Evolutionary conservation across 2,888 invertebrate species (phyloP).

Genomic region (Coremacera marginata): DNA sequence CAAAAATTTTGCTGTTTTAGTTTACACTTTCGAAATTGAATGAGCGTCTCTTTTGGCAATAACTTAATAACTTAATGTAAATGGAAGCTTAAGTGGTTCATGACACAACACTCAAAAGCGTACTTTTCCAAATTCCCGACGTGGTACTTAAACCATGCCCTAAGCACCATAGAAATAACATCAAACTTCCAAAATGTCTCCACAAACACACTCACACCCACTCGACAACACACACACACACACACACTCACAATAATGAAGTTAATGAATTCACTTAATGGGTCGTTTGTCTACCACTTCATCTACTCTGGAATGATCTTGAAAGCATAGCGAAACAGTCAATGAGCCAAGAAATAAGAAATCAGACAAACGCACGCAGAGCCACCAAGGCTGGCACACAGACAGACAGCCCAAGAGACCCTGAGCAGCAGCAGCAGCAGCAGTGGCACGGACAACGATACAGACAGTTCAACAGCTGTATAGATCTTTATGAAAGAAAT

Average conservation of each 20-base stretch:
- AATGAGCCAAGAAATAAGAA: slow-evolving; percentile 44
- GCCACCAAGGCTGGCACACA: not conserved
- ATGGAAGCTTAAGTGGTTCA: slow-evolving; percentile 29
- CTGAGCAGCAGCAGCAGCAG: too few relatives aligned
- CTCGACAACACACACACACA: not conserved
- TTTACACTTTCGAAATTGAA: slow-evolving; percentile 1
- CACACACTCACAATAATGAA: not conserved
- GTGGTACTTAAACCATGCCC: not conserved
- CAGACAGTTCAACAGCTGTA: slow-evolving; percentile 21
- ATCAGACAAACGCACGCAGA: slow-evolving; percentile 37
- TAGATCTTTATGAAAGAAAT: not conserved
- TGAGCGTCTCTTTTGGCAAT: not conserved
- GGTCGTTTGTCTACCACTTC: slow-evolving; percentile 51
- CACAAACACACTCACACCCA: not conserved
- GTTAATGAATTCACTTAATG: slow-evolving; percentile 52
- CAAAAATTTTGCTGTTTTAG: not conserved
- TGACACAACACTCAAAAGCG: slow-evolving; percentile 25
- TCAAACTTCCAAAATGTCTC: not conserved
- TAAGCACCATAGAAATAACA: not conserved
- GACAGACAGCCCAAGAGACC: not conserved
- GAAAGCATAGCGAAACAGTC: slow-evolving; percentile 33
- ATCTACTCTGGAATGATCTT: slow-evolving; percentile 39
- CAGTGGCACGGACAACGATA: not conserved
- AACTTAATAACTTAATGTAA: slow-evolving; percentile 6
- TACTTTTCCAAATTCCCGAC: not conserved